These are phyloP conservation scores for Bombus polaris DNA, from an alignment of 1,140 invertebrate species.

Conservation along the genomic window DNA sequence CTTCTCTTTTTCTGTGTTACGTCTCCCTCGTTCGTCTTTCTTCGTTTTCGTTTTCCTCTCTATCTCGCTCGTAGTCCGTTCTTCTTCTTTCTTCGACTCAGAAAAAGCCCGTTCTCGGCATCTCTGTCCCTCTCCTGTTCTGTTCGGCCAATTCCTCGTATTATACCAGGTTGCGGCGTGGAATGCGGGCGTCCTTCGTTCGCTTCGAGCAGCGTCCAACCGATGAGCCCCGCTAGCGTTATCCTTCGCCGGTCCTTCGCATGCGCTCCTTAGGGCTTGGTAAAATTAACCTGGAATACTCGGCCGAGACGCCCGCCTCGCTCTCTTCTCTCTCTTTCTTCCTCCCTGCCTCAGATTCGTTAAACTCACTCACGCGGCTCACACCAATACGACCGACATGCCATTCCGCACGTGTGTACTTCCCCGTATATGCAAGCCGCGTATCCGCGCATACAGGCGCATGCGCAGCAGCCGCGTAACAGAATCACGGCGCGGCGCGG, in stretches of 20 bases:
- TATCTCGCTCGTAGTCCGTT: conserved; percentile 23
- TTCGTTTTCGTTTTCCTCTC: conserved; percentile 49
- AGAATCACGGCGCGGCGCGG: not conserved
- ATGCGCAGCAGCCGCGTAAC: not conserved
- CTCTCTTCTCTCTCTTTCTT: not conserved
- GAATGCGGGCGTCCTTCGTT: conserved; percentile 83
- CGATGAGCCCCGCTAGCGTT: conserved; percentile 78
- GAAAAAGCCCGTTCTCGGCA: conserved; percentile 38
- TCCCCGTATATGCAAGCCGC: not conserved
- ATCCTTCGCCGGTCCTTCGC: conserved; percentile 76
- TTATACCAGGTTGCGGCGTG: conserved; percentile 81
- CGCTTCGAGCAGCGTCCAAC: conserved; percentile 77
- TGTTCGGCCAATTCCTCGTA: conserved; percentile 80
- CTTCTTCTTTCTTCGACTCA: conserved; percentile 23
- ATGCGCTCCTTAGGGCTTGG: conserved; percentile 69
- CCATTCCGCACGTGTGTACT: conserved; percentile 3
- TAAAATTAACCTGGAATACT: conserved; percentile 74
- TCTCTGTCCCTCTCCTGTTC: conserved; percentile 68
- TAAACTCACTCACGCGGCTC: conserved; percentile 50
- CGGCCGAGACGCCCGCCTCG: conserved; percentile 57
- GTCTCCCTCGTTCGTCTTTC: conserved; percentile 64
- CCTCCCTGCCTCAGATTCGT: conserved; percentile 42
- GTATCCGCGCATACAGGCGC: too few relatives aligned
- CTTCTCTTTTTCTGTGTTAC: conserved; percentile 61
- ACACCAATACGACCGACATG: conserved; percentile 29